Evolutionary conservation across 2,888 invertebrate species (phyloP), one percentile per base, ranked within the genome.

Genomic region (Diplolepis rosae): DNA sequence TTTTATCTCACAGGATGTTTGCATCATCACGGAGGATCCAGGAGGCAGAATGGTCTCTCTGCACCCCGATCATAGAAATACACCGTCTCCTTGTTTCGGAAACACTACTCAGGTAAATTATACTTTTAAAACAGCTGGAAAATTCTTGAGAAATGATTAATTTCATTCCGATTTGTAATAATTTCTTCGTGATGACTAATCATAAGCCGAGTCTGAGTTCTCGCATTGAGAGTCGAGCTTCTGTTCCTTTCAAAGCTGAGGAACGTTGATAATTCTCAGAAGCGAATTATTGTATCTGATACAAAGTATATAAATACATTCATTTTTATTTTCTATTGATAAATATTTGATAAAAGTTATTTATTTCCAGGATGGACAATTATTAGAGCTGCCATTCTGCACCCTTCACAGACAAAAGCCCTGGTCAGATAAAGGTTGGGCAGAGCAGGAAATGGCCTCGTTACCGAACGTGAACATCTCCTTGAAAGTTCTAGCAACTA

Each of bases 11-110:
- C 4, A 61, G 78, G 96, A 96, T 82, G 93, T 95, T 0, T 94
- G 95, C 80, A 91, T 91, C 65, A 93, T 96, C n/a, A 91, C 90
- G n/a, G 93, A 94, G 66, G 93, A 93, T 81, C 90, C 91, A 54
- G 91, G 91, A 71, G 93, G 94, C 32, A 91, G 95, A 69, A 93
- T 94, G 89, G 93, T 95, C 32, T 91, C 91, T n/a, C 89, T 95
- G 9, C 91, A 91, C 82, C 90, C 92, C 2, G 92, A 93, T 80
- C 90, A 92, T 69, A 89, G 92, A 52, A 91, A 91, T 74, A 91
- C 92, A 1, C 91, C 92, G 9, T 90, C 91, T 5, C 90, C 91
- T 70, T 90, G 84, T 71, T 82, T 87, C 45, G 83, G 80, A 67
- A 87, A 83, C 69, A 78, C 80, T 52, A 78, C 85, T 66, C 45